Conservation (phyloP, 2,797 vertebrate genomes). For the Dendrocincla fuliginosa region DNA sequence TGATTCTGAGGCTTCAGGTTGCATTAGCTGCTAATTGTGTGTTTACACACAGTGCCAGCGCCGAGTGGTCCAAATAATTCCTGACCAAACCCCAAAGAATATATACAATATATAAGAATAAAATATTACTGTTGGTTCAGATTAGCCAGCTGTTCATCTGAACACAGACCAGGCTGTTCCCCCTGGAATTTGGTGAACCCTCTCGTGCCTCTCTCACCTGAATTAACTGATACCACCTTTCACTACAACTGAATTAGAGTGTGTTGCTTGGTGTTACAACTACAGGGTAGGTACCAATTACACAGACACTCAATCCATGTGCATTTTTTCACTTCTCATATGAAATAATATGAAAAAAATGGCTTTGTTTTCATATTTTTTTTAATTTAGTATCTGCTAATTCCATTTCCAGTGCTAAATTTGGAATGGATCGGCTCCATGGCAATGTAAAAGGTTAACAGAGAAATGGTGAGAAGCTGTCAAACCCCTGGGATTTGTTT, state of each 20-base stretch:
- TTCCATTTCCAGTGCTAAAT: background rate
- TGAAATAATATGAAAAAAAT: background rate
- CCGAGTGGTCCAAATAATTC: background rate
- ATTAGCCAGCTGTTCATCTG: background rate
- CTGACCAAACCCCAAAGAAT: rapidly evolving
- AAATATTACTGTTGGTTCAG: background rate
- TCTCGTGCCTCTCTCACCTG: background rate
- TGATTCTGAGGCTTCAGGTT: background rate
- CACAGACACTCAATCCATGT: background rate
- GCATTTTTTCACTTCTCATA: background rate
- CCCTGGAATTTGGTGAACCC: background rate
- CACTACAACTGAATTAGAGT: background rate
- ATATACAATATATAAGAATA: background rate
- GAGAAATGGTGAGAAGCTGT: background rate
- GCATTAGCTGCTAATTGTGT: background rate
- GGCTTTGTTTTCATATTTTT: background rate
- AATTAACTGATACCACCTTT: background rate
- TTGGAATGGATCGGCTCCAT: background rate
- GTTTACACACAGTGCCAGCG: background rate
- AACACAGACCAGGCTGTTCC: background rate
- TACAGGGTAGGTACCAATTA: background rate
- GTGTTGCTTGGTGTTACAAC: background rate
- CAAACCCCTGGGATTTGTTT: background rate
- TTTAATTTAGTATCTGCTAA: background rate
- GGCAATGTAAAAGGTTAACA: background rate